phyloP scores from a whole-genome alignment of 1,140 invertebrate species.

The Cydia splendana region DNA sequence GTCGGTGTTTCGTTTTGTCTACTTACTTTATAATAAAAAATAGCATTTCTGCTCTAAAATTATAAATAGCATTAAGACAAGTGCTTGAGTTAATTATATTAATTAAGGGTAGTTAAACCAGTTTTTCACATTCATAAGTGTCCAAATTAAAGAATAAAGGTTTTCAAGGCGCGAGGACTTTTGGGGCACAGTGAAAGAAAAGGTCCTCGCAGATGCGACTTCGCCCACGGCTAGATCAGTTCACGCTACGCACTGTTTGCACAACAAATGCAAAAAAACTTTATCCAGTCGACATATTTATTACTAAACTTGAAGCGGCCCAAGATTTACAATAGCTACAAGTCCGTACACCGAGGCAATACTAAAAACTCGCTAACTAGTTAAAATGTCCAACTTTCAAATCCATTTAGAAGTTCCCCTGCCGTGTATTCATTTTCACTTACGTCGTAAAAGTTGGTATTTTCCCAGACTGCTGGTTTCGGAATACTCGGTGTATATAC shows the following conservation, averaged over 20 bases:
- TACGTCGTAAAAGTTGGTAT: conserved; percentile 38
- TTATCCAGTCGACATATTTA: neutral
- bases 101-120: no score
- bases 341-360: conserved; percentile 15
- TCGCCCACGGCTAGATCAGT: no score
- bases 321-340: conserved; percentile 28
- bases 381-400: conserved; percentile 46
- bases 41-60: no score
- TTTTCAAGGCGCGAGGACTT: no score
- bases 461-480: conserved; percentile 3
- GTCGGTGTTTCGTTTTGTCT: no score
- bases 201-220: no score
- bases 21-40: no score
- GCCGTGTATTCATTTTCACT: conserved; percentile 42
- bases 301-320: conserved; percentile 1
- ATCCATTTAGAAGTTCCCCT: conserved; percentile 40
- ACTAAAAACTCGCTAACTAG: conserved; percentile 43
- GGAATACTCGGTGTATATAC: neutral
- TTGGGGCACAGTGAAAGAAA: no score
- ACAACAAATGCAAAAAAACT: neutral
- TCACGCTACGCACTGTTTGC: neutral
- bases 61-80: no score
- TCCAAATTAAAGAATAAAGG: no score
- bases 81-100: no score
- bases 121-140: no score